These are phyloP conservation scores for Rhimphoctona megacephalus DNA, from an alignment of 2,888 invertebrate species.

Conservation along the genomic window DNA sequence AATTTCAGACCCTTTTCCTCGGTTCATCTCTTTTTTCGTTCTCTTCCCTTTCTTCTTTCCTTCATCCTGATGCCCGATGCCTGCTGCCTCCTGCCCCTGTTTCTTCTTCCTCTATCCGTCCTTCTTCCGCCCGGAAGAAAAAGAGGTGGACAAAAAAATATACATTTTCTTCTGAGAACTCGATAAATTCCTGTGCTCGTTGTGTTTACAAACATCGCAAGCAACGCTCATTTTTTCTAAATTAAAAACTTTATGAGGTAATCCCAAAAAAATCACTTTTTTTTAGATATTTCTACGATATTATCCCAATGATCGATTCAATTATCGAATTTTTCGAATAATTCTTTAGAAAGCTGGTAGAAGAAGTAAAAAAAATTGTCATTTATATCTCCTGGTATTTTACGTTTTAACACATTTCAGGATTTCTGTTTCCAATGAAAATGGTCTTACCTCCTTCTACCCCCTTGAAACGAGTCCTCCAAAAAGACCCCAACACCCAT, in stretches of 20 bases:
- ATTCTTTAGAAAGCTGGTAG: background rate
- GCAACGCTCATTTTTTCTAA: too few relatives aligned
- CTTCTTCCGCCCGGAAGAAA: background rate
- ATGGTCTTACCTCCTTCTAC: background rate
- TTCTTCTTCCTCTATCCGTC: slow-evolving; percentile 33
- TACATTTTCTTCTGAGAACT: slow-evolving; percentile 14
- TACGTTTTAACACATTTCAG: background rate
- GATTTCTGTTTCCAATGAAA: background rate
- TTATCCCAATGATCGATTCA: too few relatives aligned
- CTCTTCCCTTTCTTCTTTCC: background rate
- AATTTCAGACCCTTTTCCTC: slow-evolving; percentile 65
- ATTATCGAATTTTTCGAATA: too few relatives aligned
- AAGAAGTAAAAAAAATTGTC: background rate
- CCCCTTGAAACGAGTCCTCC: background rate
- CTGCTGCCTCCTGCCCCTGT: background rate
- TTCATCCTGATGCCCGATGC: slow-evolving; percentile 6
- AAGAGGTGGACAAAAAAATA: slow-evolving; percentile 8
- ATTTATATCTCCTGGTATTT: background rate
- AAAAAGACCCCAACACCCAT: background rate
- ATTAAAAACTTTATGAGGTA: background rate
- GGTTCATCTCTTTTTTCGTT: background rate
- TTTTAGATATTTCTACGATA: too few relatives aligned
- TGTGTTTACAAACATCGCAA: too few relatives aligned
- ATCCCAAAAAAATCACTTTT: background rate
- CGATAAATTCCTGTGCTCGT: slow-evolving; percentile 70